Conservation (phyloP, 2,888 invertebrate species). For the Cryptophagus acutangulus region DNA sequence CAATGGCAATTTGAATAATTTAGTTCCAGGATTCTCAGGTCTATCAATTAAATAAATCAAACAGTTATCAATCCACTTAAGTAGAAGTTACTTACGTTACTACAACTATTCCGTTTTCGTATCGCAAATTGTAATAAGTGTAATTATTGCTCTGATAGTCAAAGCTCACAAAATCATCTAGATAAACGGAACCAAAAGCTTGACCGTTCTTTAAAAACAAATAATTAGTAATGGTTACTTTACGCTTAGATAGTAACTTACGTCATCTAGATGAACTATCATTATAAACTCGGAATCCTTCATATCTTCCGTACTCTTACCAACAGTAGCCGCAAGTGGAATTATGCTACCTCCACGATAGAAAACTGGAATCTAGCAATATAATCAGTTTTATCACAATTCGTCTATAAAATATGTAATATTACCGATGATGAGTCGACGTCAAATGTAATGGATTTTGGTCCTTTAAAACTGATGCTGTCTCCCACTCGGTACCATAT, state of each 20-base stretch:
- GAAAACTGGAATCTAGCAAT: constrained; percentile 34
- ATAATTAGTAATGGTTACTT: constrained; percentile 5
- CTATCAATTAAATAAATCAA: too few species aligned
- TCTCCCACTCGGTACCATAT: constrained; percentile 59
- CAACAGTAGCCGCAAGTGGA: constrained; percentile 25
- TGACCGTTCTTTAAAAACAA: constrained; percentile 45
- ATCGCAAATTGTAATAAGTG: constrained; percentile 12
- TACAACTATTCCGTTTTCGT: neutral
- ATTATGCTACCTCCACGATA: constrained; percentile 38
- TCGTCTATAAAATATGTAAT: too few species aligned
- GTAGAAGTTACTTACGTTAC: neutral
- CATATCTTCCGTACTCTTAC: constrained; percentile 29
- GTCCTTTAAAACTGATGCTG: neutral
- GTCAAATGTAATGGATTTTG: too few species aligned
- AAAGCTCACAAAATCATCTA: constrained; percentile 84
- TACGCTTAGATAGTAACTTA: constrained; percentile 13
- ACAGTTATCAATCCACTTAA: too few species aligned
- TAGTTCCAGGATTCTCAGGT: too few species aligned
- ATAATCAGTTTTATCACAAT: too few species aligned
- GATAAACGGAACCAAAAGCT: constrained; percentile 75
- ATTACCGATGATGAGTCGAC: too few species aligned
- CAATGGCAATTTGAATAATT: too few species aligned
- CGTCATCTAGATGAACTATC: constrained; percentile 29
- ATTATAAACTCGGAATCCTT: constrained; percentile 29
- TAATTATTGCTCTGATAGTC: constrained; percentile 23